phyloP scores from a whole-genome alignment of 2,888 invertebrate species.

The Drosophila nigricruria region DNA sequence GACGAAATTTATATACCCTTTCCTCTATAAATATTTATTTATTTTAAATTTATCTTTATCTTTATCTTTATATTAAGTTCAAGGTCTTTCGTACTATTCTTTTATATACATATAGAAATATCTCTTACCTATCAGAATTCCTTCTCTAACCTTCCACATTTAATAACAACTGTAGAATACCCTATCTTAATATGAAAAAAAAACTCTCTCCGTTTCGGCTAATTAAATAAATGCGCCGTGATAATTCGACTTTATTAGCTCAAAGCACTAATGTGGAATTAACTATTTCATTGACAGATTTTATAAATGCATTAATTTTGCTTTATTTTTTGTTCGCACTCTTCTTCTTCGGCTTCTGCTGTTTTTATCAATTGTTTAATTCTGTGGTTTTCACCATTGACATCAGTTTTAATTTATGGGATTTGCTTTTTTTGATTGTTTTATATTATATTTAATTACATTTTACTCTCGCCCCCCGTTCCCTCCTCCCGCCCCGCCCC shows the following conservation, averaged over 20 bases:
- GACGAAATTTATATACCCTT: background rate
- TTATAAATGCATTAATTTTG: conserved; percentile 31
- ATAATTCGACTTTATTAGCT: conserved; percentile 76
- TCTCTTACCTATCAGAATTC: no score
- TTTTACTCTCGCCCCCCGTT: conserved; percentile 16
- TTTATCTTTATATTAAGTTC: background rate
- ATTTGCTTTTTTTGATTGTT: conserved; percentile 68
- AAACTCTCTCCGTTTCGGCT: conserved; percentile 45
- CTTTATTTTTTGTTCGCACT: conserved; percentile 3
- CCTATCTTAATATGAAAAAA: background rate
- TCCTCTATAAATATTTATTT: background rate
- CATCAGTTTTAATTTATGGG: conserved; percentile 69
- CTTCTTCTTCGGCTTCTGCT: background rate
- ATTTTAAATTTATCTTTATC: background rate
- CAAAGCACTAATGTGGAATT: conserved; percentile 68
- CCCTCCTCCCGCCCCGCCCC: background rate
- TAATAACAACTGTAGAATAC: background rate
- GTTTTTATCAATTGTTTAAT: conserved; percentile 24
- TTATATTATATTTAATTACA: conserved; percentile 73
- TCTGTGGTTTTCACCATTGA: conserved; percentile 42
- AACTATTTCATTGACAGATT: conserved; percentile 73
- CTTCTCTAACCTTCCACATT: background rate
- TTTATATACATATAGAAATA: no score
- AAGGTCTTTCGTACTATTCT: no score
- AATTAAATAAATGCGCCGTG: conserved; percentile 72